Conservation (phyloP, 1,140 invertebrate species). For the Tribolium madens region DNA sequence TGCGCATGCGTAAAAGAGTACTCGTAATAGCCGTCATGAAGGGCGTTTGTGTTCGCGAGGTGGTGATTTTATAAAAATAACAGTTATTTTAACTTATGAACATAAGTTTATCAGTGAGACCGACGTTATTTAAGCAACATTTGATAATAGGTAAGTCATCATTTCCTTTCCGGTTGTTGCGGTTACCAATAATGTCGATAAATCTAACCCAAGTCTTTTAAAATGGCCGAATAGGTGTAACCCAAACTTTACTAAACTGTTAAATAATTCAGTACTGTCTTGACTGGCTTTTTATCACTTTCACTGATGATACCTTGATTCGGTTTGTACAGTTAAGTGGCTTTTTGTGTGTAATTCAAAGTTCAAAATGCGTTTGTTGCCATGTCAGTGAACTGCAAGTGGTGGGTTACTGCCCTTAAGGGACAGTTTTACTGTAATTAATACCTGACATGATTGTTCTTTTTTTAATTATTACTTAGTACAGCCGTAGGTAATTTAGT, state of each 20-base stretch:
- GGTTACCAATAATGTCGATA: neutral
- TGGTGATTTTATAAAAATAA: slow-evolving; percentile 48
- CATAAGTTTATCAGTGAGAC: slow-evolving; percentile 44
- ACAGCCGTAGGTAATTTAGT: too few species aligned
- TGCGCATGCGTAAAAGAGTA: slow-evolving; percentile 50
- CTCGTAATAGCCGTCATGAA: slow-evolving; percentile 59
- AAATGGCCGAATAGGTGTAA: slow-evolving; percentile 57
- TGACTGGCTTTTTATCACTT: slow-evolving; percentile 8
- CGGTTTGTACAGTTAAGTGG: neutral
- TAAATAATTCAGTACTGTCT: slow-evolving; percentile 28
- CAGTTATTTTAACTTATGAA: slow-evolving; percentile 39
- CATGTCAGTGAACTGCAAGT: slow-evolving; percentile 29
- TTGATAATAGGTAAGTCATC: slow-evolving; percentile 50
- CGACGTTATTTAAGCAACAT: slow-evolving; percentile 19
- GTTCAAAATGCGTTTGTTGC: neutral
- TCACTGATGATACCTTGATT: neutral
- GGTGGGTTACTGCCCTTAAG: slow-evolving; percentile 27
- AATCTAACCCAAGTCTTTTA: slow-evolving; percentile 36
- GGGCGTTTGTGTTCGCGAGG: slow-evolving; percentile 57
- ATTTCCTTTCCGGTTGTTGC: slow-evolving; percentile 5
- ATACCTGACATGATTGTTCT: too few species aligned
- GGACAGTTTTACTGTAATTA: neutral
- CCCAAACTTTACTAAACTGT: slow-evolving; percentile 40
- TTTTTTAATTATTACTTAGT: too few species aligned
- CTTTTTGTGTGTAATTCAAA: neutral